phyloP scores from a whole-genome alignment of 2,888 invertebrate genomes.

The Epiblema foenella region DNA sequence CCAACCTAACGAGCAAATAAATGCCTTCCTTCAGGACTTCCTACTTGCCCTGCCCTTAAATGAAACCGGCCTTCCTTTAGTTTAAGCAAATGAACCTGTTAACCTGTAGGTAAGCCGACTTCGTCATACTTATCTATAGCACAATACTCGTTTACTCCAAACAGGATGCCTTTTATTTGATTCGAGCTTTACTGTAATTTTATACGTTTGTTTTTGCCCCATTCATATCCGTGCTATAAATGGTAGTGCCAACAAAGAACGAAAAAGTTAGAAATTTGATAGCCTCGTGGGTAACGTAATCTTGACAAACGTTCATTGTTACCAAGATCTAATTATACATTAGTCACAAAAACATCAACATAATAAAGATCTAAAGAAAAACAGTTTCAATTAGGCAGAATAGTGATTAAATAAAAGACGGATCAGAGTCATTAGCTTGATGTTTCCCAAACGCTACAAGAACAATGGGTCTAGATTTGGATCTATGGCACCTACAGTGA shows the following conservation, averaged over 20 bases:
- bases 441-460: constrained; percentile 29
- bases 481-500: constrained; percentile 25
- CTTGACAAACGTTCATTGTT: constrained; percentile 26
- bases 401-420: constrained; percentile 30
- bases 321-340: constrained; percentile 24
- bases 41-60: constrained; percentile 7
- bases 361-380: constrained; percentile 24
- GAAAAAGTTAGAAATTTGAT: constrained; percentile 38
- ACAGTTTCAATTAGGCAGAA: constrained; percentile 30
- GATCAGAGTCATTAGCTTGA: constrained; percentile 32
- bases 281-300: constrained; percentile 25
- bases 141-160: constrained; percentile 17
- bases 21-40: not conserved
- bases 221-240: constrained; percentile 35
- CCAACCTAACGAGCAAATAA: not conserved
- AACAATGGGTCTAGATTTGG: constrained; percentile 40
- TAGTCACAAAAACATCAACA: constrained; percentile 25
- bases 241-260: constrained; percentile 25
- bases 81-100: constrained; percentile 29
- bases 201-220: constrained; percentile 35
- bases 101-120: constrained; percentile 27
- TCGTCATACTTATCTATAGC: constrained; percentile 26
- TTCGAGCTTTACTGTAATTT: constrained; percentile 30
- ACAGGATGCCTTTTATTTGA: constrained; percentile 33
- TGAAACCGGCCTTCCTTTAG: constrained; percentile 11